These are phyloP conservation scores for Pelosia muscerda DNA, from an alignment of 2,888 invertebrate species.

Conservation along the genomic window DNA sequence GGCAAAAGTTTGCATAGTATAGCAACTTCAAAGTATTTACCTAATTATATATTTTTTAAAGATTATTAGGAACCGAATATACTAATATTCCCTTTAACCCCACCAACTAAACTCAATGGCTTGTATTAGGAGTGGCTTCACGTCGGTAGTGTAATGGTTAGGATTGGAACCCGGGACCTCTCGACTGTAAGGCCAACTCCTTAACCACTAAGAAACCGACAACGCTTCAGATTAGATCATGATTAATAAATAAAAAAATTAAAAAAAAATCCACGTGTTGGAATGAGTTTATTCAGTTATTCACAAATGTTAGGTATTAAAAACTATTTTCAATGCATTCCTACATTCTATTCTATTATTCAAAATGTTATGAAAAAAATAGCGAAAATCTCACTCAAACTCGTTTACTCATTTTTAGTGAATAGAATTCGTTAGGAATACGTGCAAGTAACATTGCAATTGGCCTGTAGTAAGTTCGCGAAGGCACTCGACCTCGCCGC, in stretches of 20 bases:
- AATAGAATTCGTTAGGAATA: slow-evolving; percentile 53
- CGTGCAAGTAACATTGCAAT: slow-evolving; percentile 55
- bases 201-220: too few species aligned
- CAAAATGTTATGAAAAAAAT: neutral
- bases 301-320: neutral
- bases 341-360: neutral
- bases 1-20: neutral
- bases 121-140: too few species aligned
- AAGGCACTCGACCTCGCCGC: slow-evolving; percentile 53
- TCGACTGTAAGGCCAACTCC: too few species aligned
- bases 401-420: slow-evolving; percentile 47
- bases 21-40: neutral
- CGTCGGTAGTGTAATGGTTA: too few species aligned
- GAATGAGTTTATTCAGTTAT: neutral
- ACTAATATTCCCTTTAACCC: too few species aligned
- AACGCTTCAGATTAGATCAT: too few species aligned
- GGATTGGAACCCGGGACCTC: too few species aligned
- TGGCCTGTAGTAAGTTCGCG: slow-evolving; percentile 46
- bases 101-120: too few species aligned
- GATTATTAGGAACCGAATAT: too few species aligned
- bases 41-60: too few species aligned
- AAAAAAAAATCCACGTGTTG: neutral
- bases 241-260: too few species aligned
- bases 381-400: neutral
- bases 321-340: neutral